Conservation (phyloP, 2,797 vertebrate species). For the Xiphophorus birchmanni region DNA sequence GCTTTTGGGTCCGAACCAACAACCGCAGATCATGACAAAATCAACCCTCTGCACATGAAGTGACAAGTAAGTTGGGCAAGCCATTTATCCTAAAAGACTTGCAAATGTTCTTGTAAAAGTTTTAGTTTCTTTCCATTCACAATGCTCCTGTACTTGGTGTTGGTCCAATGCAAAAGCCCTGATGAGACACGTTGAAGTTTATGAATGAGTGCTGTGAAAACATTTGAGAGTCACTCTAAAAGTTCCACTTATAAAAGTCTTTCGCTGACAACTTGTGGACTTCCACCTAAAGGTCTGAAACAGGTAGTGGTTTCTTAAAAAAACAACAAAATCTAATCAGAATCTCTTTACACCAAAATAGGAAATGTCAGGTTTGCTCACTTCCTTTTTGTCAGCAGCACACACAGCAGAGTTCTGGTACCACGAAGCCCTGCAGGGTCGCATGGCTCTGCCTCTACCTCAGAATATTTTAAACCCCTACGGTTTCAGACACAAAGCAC, state of each 20-base stretch:
- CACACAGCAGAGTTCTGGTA: constrained; percentile 7
- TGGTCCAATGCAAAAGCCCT: not conserved
- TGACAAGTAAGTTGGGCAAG: not conserved
- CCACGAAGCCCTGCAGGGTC: constrained; percentile 9
- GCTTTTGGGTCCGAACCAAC: not conserved
- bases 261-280: not conserved
- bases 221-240: not conserved
- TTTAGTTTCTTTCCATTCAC: not conserved
- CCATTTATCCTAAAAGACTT: not conserved
- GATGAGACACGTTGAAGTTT: not conserved
- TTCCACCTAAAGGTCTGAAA: not conserved
- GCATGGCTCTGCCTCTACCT: constrained; percentile 17
- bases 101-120: not conserved
- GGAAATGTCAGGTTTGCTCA: constrained; percentile 33
- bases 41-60: not conserved
- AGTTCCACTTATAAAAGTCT: not conserved
- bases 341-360: constrained; percentile 25
- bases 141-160: not conserved
- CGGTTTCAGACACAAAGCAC: constrained; percentile 40
- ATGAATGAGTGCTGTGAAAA: not conserved
- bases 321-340: constrained; percentile 6
- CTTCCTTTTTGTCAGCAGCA: constrained; percentile 40
- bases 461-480: constrained; percentile 45
- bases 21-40: not conserved
- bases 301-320: not conserved